A percentile compares a stretch with the other conserved stretches of the same genome.
Conservation (phyloP, 2,888 invertebrate genomes). For the Escarpia spicata region DNA sequence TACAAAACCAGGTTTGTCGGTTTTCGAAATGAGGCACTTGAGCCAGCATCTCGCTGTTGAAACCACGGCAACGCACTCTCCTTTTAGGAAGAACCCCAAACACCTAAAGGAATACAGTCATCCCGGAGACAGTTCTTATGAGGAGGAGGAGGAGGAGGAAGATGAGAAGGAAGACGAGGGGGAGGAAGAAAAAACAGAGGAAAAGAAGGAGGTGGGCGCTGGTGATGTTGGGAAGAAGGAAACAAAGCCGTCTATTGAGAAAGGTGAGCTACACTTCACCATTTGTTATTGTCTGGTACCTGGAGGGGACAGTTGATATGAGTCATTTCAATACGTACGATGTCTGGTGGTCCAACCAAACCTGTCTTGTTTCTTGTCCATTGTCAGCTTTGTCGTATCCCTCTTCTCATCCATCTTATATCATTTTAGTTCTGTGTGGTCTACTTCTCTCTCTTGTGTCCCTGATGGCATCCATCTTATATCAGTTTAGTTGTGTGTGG, state of each 20-base stretch:
- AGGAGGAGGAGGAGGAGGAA: slow-evolving; percentile 45
- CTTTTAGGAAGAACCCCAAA: slow-evolving; percentile 57
- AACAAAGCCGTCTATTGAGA: background rate
- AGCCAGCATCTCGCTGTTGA: background rate
- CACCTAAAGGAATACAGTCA: slow-evolving; percentile 60
- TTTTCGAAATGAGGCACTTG: background rate
- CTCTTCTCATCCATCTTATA: too few relatives aligned
- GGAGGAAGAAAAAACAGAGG: background rate
- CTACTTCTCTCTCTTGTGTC: too few relatives aligned
- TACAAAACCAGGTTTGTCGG: background rate
- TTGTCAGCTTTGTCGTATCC: too few relatives aligned
- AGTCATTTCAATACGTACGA: too few relatives aligned
- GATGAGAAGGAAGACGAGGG: background rate
- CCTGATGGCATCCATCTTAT: too few relatives aligned
- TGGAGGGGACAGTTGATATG: too few relatives aligned
- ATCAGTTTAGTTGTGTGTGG: too few relatives aligned
- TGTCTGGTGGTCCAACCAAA: too few relatives aligned
- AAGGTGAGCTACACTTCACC: background rate
- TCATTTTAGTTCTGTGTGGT: too few relatives aligned
- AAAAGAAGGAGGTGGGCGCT: slow-evolving; percentile 34
- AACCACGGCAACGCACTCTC: background rate
- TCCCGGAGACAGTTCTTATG: slow-evolving; percentile 57
- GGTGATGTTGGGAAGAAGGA: slow-evolving; percentile 8
- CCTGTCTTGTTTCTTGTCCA: too few relatives aligned
- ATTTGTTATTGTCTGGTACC: too few relatives aligned